Conservation (phyloP, 2,888 invertebrate genomes). For the Heterodera filipjevi region DNA sequence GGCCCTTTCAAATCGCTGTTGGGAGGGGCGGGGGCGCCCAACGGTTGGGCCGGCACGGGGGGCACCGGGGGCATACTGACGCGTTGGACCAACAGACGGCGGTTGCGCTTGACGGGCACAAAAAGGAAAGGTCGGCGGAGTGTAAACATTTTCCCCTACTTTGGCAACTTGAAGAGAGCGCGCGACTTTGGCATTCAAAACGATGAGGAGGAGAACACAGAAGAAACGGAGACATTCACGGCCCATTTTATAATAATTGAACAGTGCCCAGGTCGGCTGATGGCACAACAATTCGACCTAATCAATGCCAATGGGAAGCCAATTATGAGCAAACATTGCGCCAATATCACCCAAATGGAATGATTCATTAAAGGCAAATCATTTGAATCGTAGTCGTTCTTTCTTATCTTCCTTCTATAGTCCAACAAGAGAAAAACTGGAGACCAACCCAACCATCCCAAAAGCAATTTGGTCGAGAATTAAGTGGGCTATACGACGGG, state of each 20-base stretch:
- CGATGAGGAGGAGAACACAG: conserved; percentile 54
- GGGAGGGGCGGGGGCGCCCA: not conserved
- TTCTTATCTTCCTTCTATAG: no score
- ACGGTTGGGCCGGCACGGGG: not conserved
- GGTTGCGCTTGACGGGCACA: conserved; percentile 27
- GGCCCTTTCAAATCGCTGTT: not conserved
- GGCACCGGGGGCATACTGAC: conserved; percentile 26
- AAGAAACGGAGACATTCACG: conserved; percentile 57
- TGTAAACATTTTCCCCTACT: conserved; percentile 29
- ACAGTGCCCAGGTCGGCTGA: conserved; percentile 55
- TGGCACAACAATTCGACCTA: conserved; percentile 39
- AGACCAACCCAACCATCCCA: no score
- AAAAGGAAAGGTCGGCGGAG: not conserved
- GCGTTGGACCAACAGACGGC: conserved; percentile 45
- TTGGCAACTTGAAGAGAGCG: conserved; percentile 55
- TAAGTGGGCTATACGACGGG: no score
- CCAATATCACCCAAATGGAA: no score
- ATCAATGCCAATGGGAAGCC: not conserved
- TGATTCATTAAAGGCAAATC: no score
- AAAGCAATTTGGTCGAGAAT: no score
- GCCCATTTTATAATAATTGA: conserved; percentile 56
- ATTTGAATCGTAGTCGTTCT: no score
- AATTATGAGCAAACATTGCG: not conserved
- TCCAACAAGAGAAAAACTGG: no score
- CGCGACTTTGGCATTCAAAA: conserved; percentile 57